Evolutionary conservation across 2,888 invertebrate species (phyloP), one percentile per base, ranked within the genome.

Genomic region (Nomada ruficornis): DNA sequence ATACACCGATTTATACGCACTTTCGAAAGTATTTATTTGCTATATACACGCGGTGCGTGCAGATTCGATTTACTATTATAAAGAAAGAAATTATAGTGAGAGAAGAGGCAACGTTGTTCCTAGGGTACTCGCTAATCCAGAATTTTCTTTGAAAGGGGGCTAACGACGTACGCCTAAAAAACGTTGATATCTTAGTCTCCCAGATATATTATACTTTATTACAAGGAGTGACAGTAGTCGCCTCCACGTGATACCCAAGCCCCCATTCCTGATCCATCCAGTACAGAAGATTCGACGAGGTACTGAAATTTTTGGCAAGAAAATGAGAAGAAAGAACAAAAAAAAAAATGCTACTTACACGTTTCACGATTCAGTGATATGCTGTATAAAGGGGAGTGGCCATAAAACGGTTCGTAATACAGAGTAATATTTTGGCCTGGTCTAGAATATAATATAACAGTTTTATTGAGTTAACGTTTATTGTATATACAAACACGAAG

Each of bases 1-100:
- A 86, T 86, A 88, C 83, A 88, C 88, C 88, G 70, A 88, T 88
- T 88, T 88, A 81, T 88, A 88, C 81, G 83, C 88, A 87, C 87
- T 88, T 88, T 88, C 84, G 85, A 88, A 88, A 88, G 82, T 88
- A 88, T 84, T 87, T 87, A 84, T 88, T 88, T 87, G 83, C 67
- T 71, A 71, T 80, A 71, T 80, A 71, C 84, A 86, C 84, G 84
- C 86, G 64, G 86, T 78, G 85, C 85, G 85, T 85, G 85, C 67
- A 75, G 80, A 76, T 82, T 78, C 81, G 76, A 86, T 70, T 83
- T 82, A 85, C 67, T 83, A 86, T 79, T 82, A 72, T 76, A 83
- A 70, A 71, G 73, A 69, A 57, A 72, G 52, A 74, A 77, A 81
- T 59, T 76, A 70, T 72, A 76, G 55, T 62, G 65, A 67, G 72